phyloP scores from a whole-genome alignment of 2,797 vertebrate genomes.

The Glyptemys insculpta region DNA sequence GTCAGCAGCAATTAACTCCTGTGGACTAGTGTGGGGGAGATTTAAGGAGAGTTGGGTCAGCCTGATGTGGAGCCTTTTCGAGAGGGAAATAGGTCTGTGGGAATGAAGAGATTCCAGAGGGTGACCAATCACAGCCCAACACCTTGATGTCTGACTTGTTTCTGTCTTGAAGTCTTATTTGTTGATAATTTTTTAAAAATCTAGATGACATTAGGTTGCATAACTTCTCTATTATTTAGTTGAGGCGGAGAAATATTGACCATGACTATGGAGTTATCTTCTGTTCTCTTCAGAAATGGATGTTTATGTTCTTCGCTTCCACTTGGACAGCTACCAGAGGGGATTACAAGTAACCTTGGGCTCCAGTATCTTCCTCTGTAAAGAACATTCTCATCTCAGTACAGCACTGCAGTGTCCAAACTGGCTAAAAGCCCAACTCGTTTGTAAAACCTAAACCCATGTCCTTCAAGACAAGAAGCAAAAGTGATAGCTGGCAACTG shows the following conservation, averaged over 20 bases:
- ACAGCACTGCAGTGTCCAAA: neutral
- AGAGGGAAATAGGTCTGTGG: neutral
- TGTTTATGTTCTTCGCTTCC: neutral
- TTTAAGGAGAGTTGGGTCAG: neutral
- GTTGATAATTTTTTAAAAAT: neutral
- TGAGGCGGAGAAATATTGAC: neutral
- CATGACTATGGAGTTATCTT: neutral
- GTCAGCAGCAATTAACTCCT: neutral
- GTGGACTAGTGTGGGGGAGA: fast-evolving
- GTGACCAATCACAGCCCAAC: neutral
- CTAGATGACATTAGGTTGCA: neutral
- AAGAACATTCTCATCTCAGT: neutral
- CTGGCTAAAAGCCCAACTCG: neutral
- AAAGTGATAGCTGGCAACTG: fast-evolving
- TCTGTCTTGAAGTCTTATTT: neutral
- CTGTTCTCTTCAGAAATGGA: neutral
- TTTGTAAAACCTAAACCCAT: neutral
- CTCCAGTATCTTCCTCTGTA: neutral
- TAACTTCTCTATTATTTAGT: neutral
- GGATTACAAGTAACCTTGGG: neutral
- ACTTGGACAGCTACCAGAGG: neutral
- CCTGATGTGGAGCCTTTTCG: neutral
- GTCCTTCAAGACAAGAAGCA: neutral
- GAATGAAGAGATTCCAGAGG: neutral
- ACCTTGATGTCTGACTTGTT: neutral